These are phyloP conservation scores for Argynnis bischoffii DNA, from an alignment of 2,888 invertebrate species.

Conservation along the genomic window DNA sequence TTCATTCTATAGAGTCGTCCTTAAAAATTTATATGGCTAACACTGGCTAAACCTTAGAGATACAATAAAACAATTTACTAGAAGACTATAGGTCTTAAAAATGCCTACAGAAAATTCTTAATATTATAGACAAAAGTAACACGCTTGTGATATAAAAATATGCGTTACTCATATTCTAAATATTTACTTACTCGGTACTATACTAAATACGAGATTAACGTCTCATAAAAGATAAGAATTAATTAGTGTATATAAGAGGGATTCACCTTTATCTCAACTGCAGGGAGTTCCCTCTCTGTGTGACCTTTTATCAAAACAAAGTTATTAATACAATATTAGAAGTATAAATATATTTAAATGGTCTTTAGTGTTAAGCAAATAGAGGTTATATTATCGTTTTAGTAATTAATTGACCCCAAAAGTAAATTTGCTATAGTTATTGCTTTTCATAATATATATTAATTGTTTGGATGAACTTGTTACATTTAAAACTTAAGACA, in stretches of 20 bases:
- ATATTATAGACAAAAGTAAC: too few species aligned
- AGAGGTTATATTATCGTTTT: background rate
- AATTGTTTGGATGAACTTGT: background rate
- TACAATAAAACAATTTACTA: too few species aligned
- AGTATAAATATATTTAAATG: background rate
- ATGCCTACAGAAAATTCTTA: too few species aligned
- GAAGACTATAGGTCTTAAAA: too few species aligned
- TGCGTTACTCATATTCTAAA: background rate
- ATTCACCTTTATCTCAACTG: conserved; percentile 7
- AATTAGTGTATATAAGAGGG: conserved; percentile 1
- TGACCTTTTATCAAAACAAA: conserved; percentile 13
- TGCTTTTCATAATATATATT: conserved; percentile 12
- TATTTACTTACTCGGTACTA: background rate
- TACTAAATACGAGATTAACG: background rate
- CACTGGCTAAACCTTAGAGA: too few species aligned
- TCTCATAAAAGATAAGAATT: background rate
- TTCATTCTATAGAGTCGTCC: too few species aligned
- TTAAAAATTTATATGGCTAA: too few species aligned
- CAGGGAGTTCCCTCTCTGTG: conserved; percentile 1
- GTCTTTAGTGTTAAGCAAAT: background rate
- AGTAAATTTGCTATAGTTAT: background rate
- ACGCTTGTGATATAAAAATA: too few species aligned
- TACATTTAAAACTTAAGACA: background rate
- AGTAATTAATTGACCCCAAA: background rate
- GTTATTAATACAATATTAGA: background rate